These are phyloP conservation scores for Volucella inflata DNA, from an alignment of 2,888 invertebrate genomes.

Conservation along the genomic window DNA sequence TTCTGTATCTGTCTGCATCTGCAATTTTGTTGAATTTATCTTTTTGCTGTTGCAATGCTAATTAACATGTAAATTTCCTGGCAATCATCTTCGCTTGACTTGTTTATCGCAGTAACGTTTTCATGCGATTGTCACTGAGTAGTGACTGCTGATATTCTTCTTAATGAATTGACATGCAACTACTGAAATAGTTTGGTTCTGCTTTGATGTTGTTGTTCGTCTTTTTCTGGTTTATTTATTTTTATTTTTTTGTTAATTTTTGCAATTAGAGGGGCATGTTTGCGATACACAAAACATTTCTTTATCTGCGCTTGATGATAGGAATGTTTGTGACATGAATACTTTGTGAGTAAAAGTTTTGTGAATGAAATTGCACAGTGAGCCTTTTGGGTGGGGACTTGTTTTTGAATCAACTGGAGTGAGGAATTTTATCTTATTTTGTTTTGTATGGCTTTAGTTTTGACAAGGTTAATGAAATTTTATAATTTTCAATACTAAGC, in stretches of 20 bases:
- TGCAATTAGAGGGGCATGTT: slow-evolving; percentile 36
- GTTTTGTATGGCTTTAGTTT: no score
- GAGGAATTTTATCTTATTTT: no score
- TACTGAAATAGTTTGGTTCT: slow-evolving; percentile 45
- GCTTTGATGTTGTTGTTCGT: not conserved
- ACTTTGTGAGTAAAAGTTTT: not conserved
- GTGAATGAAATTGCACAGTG: slow-evolving; percentile 32
- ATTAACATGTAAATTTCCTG: slow-evolving; percentile 58
- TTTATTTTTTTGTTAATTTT: slow-evolving; percentile 16
- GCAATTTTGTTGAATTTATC: slow-evolving; percentile 34
- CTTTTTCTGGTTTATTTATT: slow-evolving; percentile 8
- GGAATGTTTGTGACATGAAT: slow-evolving; percentile 1
- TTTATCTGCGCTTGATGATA: slow-evolving; percentile 14
- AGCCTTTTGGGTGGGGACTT: no score
- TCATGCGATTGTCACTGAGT: slow-evolving; percentile 7
- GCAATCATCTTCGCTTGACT: slow-evolving; percentile 30
- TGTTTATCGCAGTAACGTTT: slow-evolving; percentile 42
- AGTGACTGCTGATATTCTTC: slow-evolving; percentile 13
- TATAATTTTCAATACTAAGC: no score
- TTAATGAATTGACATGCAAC: slow-evolving; percentile 65
- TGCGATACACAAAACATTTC: slow-evolving; percentile 20
- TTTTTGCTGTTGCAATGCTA: slow-evolving; percentile 57
- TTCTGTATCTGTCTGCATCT: slow-evolving; percentile 16
- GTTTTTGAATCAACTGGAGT: no score
- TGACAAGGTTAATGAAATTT: no score